Evolutionary conservation across 2,797 vertebrate genomes (phyloP).

Genomic region (Momotus momota): DNA sequence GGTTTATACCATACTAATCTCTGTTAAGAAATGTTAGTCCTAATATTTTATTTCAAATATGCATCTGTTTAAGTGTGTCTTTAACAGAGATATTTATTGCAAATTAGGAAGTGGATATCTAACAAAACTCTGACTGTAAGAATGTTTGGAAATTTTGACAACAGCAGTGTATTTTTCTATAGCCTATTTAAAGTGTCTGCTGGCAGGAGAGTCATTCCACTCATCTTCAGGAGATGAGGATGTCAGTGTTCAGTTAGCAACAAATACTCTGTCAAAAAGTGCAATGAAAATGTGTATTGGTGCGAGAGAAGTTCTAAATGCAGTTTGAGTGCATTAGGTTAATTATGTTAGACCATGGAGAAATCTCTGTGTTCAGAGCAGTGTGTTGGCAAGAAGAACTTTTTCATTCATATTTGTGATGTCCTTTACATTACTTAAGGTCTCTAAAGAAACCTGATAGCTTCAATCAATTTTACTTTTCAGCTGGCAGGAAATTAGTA

Average conservation of each 20-base stretch:
- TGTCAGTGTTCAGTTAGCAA: not conserved
- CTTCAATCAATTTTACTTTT: not conserved
- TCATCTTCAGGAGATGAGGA: not conserved
- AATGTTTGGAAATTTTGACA: conserved; percentile 45
- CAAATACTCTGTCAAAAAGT: not conserved
- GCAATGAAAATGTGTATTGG: not conserved
- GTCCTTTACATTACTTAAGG: not conserved
- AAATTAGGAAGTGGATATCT: conserved; percentile 5
- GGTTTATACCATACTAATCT: conserved; percentile 33
- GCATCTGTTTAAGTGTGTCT: not conserved
- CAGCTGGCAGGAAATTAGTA: not conserved
- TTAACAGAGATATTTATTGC: conserved; percentile 31
- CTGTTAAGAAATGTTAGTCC: conserved; percentile 43
- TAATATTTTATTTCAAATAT: conserved; percentile 23
- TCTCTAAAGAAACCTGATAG: not conserved
- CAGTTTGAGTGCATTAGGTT: not conserved
- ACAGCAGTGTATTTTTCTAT: not conserved
- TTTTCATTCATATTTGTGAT: not conserved
- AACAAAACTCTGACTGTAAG: not conserved
- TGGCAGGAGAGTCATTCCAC: not conserved
- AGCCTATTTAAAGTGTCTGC: conserved; percentile 7
- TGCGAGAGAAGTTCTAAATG: not conserved
- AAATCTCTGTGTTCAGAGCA: not conserved
- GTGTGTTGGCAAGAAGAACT: not conserved
- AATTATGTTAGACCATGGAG: not conserved